phyloP scores from a whole-genome alignment of 1,140 invertebrate genomes.

The Hypothenemus hampei region DNA sequence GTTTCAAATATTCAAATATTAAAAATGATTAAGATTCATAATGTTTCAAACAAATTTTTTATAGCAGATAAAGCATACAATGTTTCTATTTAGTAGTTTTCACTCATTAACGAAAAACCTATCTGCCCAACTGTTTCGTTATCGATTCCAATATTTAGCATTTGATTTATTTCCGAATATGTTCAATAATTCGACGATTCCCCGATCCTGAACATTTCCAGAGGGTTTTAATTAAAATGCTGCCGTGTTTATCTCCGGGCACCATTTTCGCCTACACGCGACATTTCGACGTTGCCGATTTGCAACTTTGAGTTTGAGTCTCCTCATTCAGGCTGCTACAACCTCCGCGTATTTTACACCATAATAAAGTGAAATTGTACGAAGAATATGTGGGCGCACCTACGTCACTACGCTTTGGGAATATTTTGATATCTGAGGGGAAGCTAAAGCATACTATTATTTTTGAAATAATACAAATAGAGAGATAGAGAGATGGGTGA shows the following conservation, averaged over 20 bases:
- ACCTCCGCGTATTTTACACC: neutral
- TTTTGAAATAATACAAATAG: too few relatives aligned
- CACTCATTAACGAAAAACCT: too few relatives aligned
- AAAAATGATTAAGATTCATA: too few relatives aligned
- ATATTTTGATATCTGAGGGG: too few relatives aligned
- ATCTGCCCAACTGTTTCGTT: too few relatives aligned
- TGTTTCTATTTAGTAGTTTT: too few relatives aligned
- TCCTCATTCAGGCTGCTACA: neutral
- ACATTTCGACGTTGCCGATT: slow-evolving; percentile 16
- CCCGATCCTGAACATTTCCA: slow-evolving; percentile 6
- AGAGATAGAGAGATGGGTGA: too few relatives aligned
- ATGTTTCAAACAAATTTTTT: too few relatives aligned
- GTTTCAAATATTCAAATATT: too few relatives aligned
- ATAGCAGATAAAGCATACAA: too few relatives aligned
- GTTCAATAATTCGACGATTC: slow-evolving; percentile 16
- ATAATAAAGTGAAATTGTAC: neutral
- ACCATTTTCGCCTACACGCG: slow-evolving; percentile 17
- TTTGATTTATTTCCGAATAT: slow-evolving; percentile 9
- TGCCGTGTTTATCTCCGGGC: slow-evolving; percentile 21
- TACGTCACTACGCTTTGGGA: slow-evolving; percentile 13
- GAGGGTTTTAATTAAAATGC: slow-evolving; percentile 21
- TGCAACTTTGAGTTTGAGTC: neutral
- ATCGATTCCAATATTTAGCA: too few relatives aligned
- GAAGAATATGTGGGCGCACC: slow-evolving; percentile 1
- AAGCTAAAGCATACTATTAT: too few relatives aligned